Conservation (phyloP, 2,797 vertebrate genomes). For the Sandelia bainsii region DNA sequence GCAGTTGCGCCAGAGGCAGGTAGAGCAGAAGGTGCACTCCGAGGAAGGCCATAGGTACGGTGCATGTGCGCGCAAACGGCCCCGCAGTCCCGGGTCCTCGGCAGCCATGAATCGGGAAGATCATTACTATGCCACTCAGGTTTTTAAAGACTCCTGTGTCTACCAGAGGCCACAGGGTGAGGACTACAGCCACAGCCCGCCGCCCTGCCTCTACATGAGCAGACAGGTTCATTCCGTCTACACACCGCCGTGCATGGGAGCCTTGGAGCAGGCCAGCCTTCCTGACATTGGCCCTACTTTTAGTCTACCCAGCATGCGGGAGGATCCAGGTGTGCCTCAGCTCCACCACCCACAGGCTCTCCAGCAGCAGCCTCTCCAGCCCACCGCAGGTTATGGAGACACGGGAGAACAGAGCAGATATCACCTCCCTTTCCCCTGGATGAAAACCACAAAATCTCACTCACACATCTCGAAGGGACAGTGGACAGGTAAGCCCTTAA, state of each 20-base stretch:
- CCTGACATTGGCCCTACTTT: conserved; percentile 90
- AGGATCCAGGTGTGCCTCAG: conserved; percentile 88
- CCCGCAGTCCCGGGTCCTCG: conserved; percentile 51
- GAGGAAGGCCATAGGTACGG: conserved; percentile 61
- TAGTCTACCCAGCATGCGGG: conserved; percentile 86
- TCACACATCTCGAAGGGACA: conserved; percentile 93
- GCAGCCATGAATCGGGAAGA: conserved; percentile 94
- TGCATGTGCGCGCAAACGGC: conserved; percentile 63
- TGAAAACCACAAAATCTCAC: conserved; percentile 98
- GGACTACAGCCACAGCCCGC: conserved; percentile 92
- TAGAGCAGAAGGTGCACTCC: conserved; percentile 71
- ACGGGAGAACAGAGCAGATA: conserved; percentile 84
- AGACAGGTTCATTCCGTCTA: conserved; percentile 90
- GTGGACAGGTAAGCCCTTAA: conserved; percentile 91
- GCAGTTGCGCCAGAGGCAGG: conserved; percentile 78
- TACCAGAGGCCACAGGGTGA: conserved; percentile 90
- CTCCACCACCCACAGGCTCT: conserved; percentile 86
- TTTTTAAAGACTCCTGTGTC: conserved; percentile 94
- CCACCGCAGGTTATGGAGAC: conserved; percentile 86
- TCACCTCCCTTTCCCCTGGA: conserved; percentile 96
- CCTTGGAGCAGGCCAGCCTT: conserved; percentile 89
- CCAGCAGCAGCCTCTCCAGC: conserved; percentile 82
- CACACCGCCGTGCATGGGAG: conserved; percentile 82
- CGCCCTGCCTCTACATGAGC: conserved; percentile 95
- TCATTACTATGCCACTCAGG: conserved; percentile 90